phyloP scores from a whole-genome alignment of 2,797 vertebrate species.

The Anomalospiza imberbis region DNA sequence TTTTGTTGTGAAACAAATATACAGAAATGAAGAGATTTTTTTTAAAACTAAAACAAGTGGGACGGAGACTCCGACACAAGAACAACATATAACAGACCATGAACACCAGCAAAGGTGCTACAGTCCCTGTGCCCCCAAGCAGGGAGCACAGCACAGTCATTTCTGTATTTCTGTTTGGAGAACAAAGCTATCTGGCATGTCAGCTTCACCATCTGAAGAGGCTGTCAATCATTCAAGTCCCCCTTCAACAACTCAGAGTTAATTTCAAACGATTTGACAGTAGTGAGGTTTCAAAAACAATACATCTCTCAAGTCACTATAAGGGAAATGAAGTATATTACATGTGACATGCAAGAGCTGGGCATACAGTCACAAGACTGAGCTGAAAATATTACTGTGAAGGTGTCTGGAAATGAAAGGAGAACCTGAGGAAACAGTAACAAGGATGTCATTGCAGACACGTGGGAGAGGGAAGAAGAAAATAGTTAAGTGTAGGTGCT shows the following conservation, averaged over 20 bases:
- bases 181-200: constrained; percentile 5
- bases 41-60: not conserved
- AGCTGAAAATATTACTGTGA: not conserved
- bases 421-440: not conserved
- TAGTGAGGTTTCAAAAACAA: constrained; percentile 36
- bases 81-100: not conserved
- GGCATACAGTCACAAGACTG: not conserved
- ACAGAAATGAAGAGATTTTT: not conserved
- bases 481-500: not conserved
- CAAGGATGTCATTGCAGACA: not conserved
- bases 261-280: constrained; percentile 43
- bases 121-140: not conserved
- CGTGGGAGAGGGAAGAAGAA: not conserved
- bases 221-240: not conserved
- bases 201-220: constrained; percentile 14
- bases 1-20: not conserved
- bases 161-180: not conserved
- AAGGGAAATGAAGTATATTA: constrained; percentile 21
- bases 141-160: not conserved
- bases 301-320: not conserved
- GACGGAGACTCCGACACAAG: not conserved
- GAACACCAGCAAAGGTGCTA: not conserved
- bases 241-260: constrained; percentile 18
- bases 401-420: not conserved
- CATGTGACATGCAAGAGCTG: constrained; percentile 1